Evolutionary conservation across 2,113 vertebrate species (phyloP), one percentile per base, ranked within the genome.

Genomic region (Cettia cetti): DNA sequence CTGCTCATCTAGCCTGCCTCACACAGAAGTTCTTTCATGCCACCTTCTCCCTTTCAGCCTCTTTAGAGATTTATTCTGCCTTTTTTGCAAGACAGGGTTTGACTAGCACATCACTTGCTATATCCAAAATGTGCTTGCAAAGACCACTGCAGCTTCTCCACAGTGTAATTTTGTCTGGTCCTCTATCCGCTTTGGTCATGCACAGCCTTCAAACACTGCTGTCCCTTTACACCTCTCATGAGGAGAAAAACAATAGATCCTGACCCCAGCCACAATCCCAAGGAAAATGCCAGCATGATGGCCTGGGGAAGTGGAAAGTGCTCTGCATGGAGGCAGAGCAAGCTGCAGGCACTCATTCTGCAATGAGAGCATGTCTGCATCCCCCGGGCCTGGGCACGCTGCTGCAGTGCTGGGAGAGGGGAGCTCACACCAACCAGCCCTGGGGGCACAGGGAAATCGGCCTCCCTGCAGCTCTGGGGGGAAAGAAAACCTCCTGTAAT

Each of bases 351-450:
- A 6, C 26, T 56, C 0, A 0, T 52, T 64, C 70, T 76, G 65
- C 42, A 40, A 5, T 16, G 60, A 54, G 13, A 82, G 21, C n/a
- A 12, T 6, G 9, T 31, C 42, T 63, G 74, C 78, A 68, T 28
- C 26, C 44, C n/a, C 21, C 2, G 0, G 0, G 47, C 31, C 60
- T 40, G 66, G 37, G 31, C 24, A 39, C 11, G 11, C 42, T 71
- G 53, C 77, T 50, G 75, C 8, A 1, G 68, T 16, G 9, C 37
- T 9, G 22, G 27, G 59, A 77, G 47, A 80, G 69, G 31, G 59
- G 40, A 70, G 54, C 45, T 83, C 44, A 27, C 2, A 2, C 65
- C 68, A 71, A 12, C 76, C 4, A 1, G 31, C 80, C 56, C 44
- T 2, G 2, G 42, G 45, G 40, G 21, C 60, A 64, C 7, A 6